Percentiles rank a stretch among this genome's conserved stretches.
Evolutionary conservation across 2,113 vertebrate genomes (phyloP).

Genomic region (Thalassarche chlororhynchos): DNA sequence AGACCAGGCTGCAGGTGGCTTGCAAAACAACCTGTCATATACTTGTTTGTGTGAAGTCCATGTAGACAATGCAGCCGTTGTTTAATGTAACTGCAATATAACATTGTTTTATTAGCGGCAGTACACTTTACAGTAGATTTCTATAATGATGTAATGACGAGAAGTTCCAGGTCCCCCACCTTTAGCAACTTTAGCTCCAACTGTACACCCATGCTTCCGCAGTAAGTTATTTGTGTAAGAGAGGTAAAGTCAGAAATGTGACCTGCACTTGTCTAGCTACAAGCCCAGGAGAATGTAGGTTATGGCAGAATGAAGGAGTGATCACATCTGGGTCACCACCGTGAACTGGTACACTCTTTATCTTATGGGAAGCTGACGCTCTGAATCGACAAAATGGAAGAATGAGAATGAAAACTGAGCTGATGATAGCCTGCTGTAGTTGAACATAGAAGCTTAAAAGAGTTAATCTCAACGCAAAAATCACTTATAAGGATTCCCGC

Average conservation of each 20-base stretch:
- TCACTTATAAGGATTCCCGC: neutral
- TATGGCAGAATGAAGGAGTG: neutral
- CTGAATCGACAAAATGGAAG: neutral
- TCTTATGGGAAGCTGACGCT: neutral
- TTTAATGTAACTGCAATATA: neutral
- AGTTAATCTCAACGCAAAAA: neutral
- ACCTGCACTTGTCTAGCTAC: neutral
- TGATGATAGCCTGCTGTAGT: neutral
- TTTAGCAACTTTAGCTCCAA: neutral
- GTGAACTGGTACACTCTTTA: neutral
- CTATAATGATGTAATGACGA: neutral
- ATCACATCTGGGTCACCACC: neutral
- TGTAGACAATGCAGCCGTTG: neutral
- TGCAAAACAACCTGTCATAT: neutral
- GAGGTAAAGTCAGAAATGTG: neutral
- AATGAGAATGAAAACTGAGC: neutral
- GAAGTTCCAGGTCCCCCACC: neutral
- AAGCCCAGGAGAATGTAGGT: neutral
- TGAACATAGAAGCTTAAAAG: neutral
- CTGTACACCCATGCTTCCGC: neutral
- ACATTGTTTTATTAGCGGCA: neutral
- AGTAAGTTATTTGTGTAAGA: neutral
- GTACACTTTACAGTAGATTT: neutral
- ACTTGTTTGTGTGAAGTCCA: neutral
- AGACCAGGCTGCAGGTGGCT: slow-evolving; percentile 6